These are phyloP conservation scores for Aleiodes leptofemur DNA, from an alignment of 2,888 invertebrate species.

Conservation along the genomic window DNA sequence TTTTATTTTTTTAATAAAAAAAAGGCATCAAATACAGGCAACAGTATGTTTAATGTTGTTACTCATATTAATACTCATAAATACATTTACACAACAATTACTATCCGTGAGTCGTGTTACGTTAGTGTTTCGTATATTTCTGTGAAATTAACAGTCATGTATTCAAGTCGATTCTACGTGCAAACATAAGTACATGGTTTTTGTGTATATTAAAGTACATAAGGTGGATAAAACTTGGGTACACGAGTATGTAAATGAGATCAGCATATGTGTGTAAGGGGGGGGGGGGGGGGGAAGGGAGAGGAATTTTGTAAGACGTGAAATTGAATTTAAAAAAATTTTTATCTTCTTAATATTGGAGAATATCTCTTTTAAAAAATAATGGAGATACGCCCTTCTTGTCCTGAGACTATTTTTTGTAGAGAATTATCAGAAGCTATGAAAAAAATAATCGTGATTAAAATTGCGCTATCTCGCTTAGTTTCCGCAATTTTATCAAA, in stretches of 20 bases:
- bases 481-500: no score
- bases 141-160: conserved; percentile 29
- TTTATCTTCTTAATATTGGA: neutral
- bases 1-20: no score
- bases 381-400: neutral
- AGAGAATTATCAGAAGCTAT: no score
- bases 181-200: conserved; percentile 20
- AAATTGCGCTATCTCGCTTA: no score
- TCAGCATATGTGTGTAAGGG: neutral
- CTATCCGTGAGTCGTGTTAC: conserved; percentile 24
- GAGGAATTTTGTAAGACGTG: neutral
- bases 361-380: neutral
- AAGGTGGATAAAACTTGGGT: conserved; percentile 3
- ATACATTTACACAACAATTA: conserved; percentile 34
- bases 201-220: conserved; percentile 13
- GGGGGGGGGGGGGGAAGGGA: no score
- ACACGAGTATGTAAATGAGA: neutral
- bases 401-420: no score
- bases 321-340: neutral
- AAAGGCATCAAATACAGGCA: no score
- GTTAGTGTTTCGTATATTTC: conserved; percentile 20
- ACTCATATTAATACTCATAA: conserved; percentile 27
- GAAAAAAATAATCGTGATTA: no score
- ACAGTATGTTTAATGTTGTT: no score
- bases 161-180: conserved; percentile 29